Evolutionary conservation across 2,888 invertebrate genomes (phyloP), one percentile per base, ranked within the genome.

Genomic region (Mongoloraphidia duomilia): DNA sequence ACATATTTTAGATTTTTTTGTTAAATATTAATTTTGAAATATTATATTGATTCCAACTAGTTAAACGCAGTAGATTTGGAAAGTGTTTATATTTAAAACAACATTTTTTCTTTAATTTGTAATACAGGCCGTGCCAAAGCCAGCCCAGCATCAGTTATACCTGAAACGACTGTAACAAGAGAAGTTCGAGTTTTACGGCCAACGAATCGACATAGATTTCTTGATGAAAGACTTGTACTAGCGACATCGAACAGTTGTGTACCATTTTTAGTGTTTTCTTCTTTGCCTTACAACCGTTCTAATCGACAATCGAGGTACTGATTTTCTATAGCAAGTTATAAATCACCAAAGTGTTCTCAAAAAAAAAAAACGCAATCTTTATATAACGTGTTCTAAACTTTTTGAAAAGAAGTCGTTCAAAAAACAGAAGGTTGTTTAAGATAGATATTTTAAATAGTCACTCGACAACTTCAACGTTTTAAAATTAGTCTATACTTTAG

Each of bases 211-310:
- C 80, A 81, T 53, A 77, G 76, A 57, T 84, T 84, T 60, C 79
- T 75, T 61, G 84, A 88, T 65, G 88, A 89, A 62, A 76, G 93
- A 60, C 74, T 93, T 54, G 82, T 89, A 50, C 75, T 94, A 67
- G 81, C 88, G 38, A 82, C 89, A 46, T 72, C 79, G 8, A 79
- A 80, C 26, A 48, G 48, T 58, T 82, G 82, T 59, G 80, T 82
- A 50, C 93, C 94, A 36, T 84, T 92, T 69, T 75, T 85, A 57
- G 75, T 94, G 52, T 93, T 86, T 65, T 93, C 93, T 38, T 80
- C 87, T 49, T 78, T 94, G 62, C 90, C 93, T 36, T 92, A 89
- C 64, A 82, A 77, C 50, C 68, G 65, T 52, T 60, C 56, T 41
- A 56, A 57, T 34, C 59, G 60, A 41, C 47, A 44, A 52, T 59